These are phyloP conservation scores for Amphipyra tragopoginis DNA, from an alignment of 2,888 invertebrate species.

Conservation along the genomic window DNA sequence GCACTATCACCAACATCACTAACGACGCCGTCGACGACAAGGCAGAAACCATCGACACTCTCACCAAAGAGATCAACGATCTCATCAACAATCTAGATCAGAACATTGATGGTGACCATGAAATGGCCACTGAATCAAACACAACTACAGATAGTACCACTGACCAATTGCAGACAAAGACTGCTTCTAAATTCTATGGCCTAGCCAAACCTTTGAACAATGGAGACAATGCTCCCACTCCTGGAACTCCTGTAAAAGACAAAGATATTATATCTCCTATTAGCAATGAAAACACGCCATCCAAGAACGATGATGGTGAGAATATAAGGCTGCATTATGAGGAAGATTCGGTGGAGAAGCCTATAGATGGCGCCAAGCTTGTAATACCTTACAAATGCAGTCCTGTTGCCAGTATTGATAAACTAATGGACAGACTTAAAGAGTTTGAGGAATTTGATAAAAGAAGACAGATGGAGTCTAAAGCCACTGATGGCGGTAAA, in stretches of 20 bases:
- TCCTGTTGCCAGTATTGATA: slow-evolving; percentile 85
- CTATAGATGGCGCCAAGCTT: slow-evolving; percentile 73
- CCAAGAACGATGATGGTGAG: slow-evolving; percentile 84
- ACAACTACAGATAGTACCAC: slow-evolving; percentile 40
- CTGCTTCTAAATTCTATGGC: slow-evolving; percentile 80
- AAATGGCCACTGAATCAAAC: slow-evolving; percentile 62
- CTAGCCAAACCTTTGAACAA: slow-evolving; percentile 78
- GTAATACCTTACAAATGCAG: slow-evolving; percentile 81
- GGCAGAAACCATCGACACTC: slow-evolving; percentile 82
- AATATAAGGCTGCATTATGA: slow-evolving; percentile 86
- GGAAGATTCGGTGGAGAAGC: slow-evolving; percentile 81
- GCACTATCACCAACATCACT: slow-evolving; percentile 67
- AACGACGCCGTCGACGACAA: slow-evolving; percentile 72
- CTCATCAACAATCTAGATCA: slow-evolving; percentile 85
- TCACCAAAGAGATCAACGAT: slow-evolving; percentile 86
- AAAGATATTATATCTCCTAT: slow-evolving; percentile 70
- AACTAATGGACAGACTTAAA: slow-evolving; percentile 86
- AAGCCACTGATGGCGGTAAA: slow-evolving; percentile 75
- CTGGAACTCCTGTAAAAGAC: slow-evolving; percentile 82
- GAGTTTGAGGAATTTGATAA: slow-evolving; percentile 88
- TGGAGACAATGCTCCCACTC: slow-evolving; percentile 69
- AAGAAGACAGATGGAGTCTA: slow-evolving; percentile 83
- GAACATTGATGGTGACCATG: slow-evolving; percentile 80
- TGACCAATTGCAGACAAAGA: slow-evolving; percentile 76
- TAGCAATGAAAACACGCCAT: slow-evolving; percentile 79